Percentiles rank a stretch among this genome's conserved stretches.
phyloP scores from a whole-genome alignment of 2,113 vertebrate genomes.

The Indri indri region DNA sequence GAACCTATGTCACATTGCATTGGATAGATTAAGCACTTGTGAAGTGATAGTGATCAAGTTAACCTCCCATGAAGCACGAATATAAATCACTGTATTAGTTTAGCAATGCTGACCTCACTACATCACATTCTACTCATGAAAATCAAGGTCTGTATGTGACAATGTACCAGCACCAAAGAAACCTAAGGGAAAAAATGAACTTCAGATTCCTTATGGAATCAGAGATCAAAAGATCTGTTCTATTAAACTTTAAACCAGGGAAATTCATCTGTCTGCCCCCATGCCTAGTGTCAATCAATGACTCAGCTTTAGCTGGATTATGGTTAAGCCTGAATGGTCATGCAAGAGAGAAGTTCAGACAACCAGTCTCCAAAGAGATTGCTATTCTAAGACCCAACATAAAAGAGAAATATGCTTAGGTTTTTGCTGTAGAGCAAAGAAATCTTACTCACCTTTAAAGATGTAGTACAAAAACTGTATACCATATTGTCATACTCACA shows the following conservation, averaged over 20 bases:
- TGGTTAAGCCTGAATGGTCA: conserved; percentile 69
- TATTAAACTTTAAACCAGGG: conserved; percentile 75
- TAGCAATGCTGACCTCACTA: background rate
- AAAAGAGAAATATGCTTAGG: conserved; percentile 65
- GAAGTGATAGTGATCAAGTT: background rate
- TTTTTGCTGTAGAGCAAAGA: conserved; percentile 40
- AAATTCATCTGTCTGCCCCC: conserved; percentile 57
- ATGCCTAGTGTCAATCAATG: conserved; percentile 70
- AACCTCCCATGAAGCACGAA: background rate
- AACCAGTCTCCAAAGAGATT: conserved; percentile 69
- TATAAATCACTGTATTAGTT: background rate
- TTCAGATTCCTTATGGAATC: conserved; percentile 56
- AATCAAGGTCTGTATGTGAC: conserved; percentile 45
- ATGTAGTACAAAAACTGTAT: background rate
- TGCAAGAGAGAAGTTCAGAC: conserved; percentile 63
- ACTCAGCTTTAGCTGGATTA: conserved; percentile 62
- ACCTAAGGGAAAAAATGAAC: conserved; percentile 61
- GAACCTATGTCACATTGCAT: background rate
- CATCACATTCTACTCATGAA: conserved; percentile 2
- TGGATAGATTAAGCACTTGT: background rate
- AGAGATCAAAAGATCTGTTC: conserved; percentile 74
- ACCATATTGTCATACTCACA: background rate
- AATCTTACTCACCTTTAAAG: background rate
- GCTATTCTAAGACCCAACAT: conserved; percentile 43
- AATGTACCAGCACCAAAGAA: conserved; percentile 37